Evolutionary conservation across 2,113 vertebrate genomes (phyloP), one percentile per base, ranked within the genome.

Genomic region (Piaya cayana): DNA sequence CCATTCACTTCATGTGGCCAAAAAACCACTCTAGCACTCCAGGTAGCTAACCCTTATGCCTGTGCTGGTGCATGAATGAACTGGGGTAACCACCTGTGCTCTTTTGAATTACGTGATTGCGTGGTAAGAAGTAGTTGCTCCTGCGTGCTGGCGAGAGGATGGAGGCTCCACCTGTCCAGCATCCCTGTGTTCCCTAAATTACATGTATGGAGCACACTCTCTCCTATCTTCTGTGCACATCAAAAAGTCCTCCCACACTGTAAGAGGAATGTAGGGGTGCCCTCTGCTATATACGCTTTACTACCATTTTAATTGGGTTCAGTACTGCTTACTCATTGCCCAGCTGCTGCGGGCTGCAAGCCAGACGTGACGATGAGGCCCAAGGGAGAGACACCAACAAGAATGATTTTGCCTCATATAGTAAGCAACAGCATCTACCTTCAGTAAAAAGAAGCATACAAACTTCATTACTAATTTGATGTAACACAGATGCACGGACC

Each of bases 291-390:
- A 64, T 32, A 88, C 0, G 2, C 76, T 96, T 93, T 96, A 90
- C 76, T 88, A 71, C 39, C 59, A 36, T 74, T 94, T 90, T 92
- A 97, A 95, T 75, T 93, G 86, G 93, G 96, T 95, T 96, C 93
- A 95, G 76, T 12, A 88, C 58, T 94, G 90, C 92, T 96, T 96
- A 92, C 82, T 96, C 85, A 96, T 64, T 88, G 86, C 76, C 93
- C 93, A 93, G 94, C 94, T 96, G 95, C 87, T 77, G 63, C 64
- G 58, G 94, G 96, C 80, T 78, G 39, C 47, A 58, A 0, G 65
- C 94, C 94, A 96, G 68, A 58, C 6, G 6, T 96, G 85, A 92
- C 9, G 3, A 92, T 71, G 71, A 82, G 82, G 39, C 92, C 79
- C 82, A 67, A 63, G 90, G 85, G 93, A 94, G 63, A 90, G 85